Conservation (phyloP, 2,888 invertebrate species). For the Scaptomyza reducta region DNA sequence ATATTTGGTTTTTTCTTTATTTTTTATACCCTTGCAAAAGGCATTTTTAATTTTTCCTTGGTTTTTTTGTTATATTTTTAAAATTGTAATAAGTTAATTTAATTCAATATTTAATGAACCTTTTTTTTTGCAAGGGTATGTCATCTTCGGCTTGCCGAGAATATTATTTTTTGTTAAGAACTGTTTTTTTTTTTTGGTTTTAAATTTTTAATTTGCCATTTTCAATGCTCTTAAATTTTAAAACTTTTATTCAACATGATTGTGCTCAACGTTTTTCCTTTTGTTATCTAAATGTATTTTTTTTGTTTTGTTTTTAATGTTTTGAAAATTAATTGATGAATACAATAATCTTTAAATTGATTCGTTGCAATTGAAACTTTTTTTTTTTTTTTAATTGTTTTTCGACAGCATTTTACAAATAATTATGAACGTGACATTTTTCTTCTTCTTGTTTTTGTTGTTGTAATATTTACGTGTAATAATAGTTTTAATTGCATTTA, state of each 20-base stretch:
- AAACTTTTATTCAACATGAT: conserved; percentile 77
- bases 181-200: conserved; percentile 34
- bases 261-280: conserved; percentile 82
- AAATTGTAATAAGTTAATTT: not conserved
- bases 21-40: conserved; percentile 4
- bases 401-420: conserved; percentile 20
- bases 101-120: not conserved
- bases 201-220: conserved; percentile 38
- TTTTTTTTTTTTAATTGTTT: not conserved
- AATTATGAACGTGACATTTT: conserved; percentile 8
- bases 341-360: conserved; percentile 40
- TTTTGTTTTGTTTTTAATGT: conserved; percentile 25
- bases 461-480: conserved; percentile 28
- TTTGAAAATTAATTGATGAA: conserved; percentile 43
- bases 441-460: no score
- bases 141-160: conserved; percentile 10
- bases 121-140: conserved; percentile 4
- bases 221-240: conserved; percentile 53
- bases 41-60: not conserved
- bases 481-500: conserved; percentile 53
- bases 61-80: not conserved
- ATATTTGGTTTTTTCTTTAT: conserved; percentile 22
- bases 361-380: conserved; percentile 67
- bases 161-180: not conserved
- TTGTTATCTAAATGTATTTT: conserved; percentile 44